Evolutionary conservation across 1,140 invertebrate genomes (phyloP).

Genomic region (Bombus pascuorum): DNA sequence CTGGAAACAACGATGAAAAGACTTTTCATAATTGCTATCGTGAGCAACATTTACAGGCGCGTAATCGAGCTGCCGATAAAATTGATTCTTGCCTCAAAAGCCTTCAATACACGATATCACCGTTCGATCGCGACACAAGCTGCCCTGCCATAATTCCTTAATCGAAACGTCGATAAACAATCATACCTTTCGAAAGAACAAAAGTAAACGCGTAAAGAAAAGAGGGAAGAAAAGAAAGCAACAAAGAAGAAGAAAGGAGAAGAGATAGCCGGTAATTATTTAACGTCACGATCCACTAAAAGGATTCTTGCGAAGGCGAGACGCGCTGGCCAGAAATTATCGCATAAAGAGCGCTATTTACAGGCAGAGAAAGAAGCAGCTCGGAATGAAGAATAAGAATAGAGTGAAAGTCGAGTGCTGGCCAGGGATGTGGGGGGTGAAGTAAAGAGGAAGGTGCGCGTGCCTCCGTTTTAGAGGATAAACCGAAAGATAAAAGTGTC

Average conservation of each 20-base stretch:
- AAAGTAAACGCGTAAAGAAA: background rate
- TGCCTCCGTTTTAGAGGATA: conserved; percentile 61
- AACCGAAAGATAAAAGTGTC: conserved; percentile 63
- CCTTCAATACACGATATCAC: background rate
- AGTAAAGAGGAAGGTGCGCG: background rate
- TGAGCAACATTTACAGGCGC: too few species aligned
- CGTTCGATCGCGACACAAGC: background rate
- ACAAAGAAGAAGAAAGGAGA: too few species aligned
- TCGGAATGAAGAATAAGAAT: background rate
- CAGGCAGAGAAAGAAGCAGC: background rate
- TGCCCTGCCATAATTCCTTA: background rate
- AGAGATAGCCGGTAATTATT: background rate
- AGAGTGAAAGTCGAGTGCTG: background rate
- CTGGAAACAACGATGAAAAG: background rate
- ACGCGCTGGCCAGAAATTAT: conserved; percentile 11
- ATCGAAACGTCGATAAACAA: conserved; percentile 35
- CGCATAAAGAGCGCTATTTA: conserved; percentile 26
- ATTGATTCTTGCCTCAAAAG: background rate
- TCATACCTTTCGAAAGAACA: background rate
- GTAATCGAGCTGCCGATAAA: conserved; percentile 4
- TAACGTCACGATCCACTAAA: conserved; percentile 19
- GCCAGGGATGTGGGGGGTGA: too few species aligned
- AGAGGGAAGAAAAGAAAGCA: too few species aligned
- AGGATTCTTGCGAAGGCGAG: background rate
- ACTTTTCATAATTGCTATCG: background rate